Percentiles rank a stretch among this genome's conserved stretches.
These are phyloP conservation scores for Drosophila neonasuta DNA, from an alignment of 2,888 invertebrate species.

Conservation along the genomic window DNA sequence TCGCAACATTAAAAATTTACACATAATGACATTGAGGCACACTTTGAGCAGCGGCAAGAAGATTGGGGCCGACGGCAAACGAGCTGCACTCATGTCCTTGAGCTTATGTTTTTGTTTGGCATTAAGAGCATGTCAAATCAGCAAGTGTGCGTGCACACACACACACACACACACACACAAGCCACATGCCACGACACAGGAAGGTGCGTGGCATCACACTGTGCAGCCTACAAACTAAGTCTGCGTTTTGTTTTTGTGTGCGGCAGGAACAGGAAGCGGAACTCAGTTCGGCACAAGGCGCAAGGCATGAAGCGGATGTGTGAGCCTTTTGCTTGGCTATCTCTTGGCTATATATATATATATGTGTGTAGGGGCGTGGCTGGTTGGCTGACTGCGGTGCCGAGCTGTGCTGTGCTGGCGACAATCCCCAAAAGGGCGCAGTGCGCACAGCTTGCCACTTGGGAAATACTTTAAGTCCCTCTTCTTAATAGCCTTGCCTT, in stretches of 20 bases:
- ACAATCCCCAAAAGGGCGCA: constrained; percentile 24
- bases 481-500: constrained; percentile 67
- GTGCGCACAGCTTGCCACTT: constrained; percentile 56
- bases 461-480: constrained; percentile 70
- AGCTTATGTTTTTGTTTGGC: constrained; percentile 75
- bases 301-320: constrained; percentile 32
- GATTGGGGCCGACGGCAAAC: neutral
- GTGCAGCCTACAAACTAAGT: constrained; percentile 43
- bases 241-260: constrained; percentile 47
- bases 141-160: constrained; percentile 4
- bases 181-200: constrained; percentile 5
- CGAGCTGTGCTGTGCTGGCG: constrained; percentile 7
- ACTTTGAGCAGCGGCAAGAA: constrained; percentile 31
- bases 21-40: constrained; percentile 67
- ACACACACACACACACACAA: constrained; percentile 1
- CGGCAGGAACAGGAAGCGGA: constrained; percentile 46
- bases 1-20: constrained; percentile 75
- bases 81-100: constrained; percentile 60
- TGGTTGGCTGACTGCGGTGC: constrained; percentile 7
- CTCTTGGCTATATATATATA: constrained; percentile 1
- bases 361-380: constrained; percentile 13
- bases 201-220: constrained; percentile 49
- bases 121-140: constrained; percentile 73
- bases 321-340: constrained; percentile 25
- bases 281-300: constrained; percentile 6